A percentile compares a stretch with the other conserved stretches of the same genome.
phyloP scores from a whole-genome alignment of 2,888 invertebrate species.

The Xestia c-nigrum region DNA sequence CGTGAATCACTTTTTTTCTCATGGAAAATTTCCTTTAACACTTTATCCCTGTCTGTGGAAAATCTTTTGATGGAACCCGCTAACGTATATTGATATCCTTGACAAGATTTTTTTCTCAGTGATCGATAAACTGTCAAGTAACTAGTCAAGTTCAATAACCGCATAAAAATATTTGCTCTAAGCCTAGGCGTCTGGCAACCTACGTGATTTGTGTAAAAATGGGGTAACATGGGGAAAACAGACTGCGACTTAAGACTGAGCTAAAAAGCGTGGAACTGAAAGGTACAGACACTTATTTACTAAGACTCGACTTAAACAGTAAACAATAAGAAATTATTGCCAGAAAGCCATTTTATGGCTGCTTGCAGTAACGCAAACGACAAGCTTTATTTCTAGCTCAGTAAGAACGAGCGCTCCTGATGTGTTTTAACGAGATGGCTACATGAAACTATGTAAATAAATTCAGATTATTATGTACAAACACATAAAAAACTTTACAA shows the following conservation, averaged over 20 bases:
- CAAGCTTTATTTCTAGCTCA: slow-evolving; percentile 33
- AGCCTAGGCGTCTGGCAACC: slow-evolving; percentile 30
- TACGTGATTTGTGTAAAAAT: slow-evolving; percentile 39
- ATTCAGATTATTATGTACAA: slow-evolving; percentile 52
- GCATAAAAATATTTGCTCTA: slow-evolving; percentile 19
- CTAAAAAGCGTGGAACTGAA: neutral
- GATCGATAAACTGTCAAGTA: slow-evolving; percentile 7
- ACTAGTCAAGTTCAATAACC: slow-evolving; percentile 31
- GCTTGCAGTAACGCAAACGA: slow-evolving; percentile 29
- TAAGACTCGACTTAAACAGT: neutral
- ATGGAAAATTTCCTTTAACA: neutral
- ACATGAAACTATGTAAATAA: slow-evolving; percentile 50
- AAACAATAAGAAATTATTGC: slow-evolving; percentile 23
- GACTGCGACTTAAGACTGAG: neutral
- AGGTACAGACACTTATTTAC: neutral
- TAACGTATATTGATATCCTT: slow-evolving; percentile 4
- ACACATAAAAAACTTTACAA: slow-evolving; percentile 57
- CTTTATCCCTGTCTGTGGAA: neutral
- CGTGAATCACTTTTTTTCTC: neutral
- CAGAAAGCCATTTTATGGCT: slow-evolving; percentile 26
- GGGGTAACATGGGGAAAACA: neutral
- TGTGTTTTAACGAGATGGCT: slow-evolving; percentile 56
- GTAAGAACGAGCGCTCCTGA: slow-evolving; percentile 28
- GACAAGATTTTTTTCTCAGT: slow-evolving; percentile 8
- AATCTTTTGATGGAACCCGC: neutral